phyloP scores from a whole-genome alignment of 2,113 vertebrate genomes.

The Lycocorax pyrrhopterus region DNA sequence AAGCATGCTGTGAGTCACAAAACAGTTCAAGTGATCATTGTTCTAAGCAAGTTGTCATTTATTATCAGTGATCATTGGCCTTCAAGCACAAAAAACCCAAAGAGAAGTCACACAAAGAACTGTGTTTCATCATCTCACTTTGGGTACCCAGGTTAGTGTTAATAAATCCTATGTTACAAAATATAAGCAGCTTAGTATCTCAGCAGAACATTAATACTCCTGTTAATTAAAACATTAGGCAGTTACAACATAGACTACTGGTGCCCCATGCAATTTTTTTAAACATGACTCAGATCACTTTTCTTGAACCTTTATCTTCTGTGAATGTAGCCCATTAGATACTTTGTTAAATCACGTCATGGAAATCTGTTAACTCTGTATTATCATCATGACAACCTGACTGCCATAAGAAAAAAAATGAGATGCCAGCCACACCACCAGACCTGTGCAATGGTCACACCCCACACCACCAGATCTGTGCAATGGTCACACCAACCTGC shows the following conservation, averaged over 20 bases:
- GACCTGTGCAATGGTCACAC: neutral
- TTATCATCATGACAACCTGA: neutral
- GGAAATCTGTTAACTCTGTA: neutral
- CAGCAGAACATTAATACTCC: neutral
- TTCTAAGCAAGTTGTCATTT: neutral
- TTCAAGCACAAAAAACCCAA: neutral
- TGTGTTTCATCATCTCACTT: neutral
- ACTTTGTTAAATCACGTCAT: neutral
- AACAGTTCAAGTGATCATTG: neutral
- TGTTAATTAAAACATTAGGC: neutral
- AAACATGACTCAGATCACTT: neutral
- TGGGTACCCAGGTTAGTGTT: neutral
- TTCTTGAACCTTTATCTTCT: neutral
- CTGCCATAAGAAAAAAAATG: neutral
- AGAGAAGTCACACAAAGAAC: neutral
- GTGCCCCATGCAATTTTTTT: neutral
- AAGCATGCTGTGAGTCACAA: neutral
- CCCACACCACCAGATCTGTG: neutral
- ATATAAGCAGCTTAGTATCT: neutral
- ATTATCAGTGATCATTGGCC: neutral
- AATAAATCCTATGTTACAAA: neutral
- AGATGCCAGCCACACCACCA: neutral
- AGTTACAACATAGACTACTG: neutral
- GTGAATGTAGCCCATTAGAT: neutral
- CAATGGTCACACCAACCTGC: constrained; percentile 80